These are phyloP conservation scores for Sitodiplosis mosellana DNA, from an alignment of 1,140 invertebrate genomes.

Conservation along the genomic window DNA sequence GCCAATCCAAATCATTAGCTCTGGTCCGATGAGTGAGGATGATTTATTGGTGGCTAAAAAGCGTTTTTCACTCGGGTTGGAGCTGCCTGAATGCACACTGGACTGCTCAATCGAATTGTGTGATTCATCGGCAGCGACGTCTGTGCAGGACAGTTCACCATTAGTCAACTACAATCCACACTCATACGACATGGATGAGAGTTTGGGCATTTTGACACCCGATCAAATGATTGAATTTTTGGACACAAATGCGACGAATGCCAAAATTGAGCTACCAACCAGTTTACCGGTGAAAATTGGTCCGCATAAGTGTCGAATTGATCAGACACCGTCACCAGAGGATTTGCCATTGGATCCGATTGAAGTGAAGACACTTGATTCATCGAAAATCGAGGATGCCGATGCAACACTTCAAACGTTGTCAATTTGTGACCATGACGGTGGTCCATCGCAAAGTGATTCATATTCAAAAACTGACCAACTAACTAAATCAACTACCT, in stretches of 20 bases:
- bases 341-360: constrained; percentile 57
- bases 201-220: constrained; percentile 64
- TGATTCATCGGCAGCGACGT: constrained; percentile 16
- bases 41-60: constrained; percentile 2
- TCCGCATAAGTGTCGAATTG: constrained; percentile 30
- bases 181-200: constrained; percentile 57
- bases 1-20: no score
- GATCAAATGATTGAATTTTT: constrained; percentile 55
- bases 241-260: constrained; percentile 18
- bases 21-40: background rate
- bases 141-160: constrained; percentile 3
- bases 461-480: constrained; percentile 33
- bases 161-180: constrained; percentile 42
- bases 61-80: constrained; percentile 21
- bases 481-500: constrained; percentile 35
- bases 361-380: constrained; percentile 19
- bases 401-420: constrained; percentile 10
- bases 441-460: constrained; percentile 25
- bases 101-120: constrained; percentile 22
- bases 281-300: constrained; percentile 14
- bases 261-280: constrained; percentile 36
- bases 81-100: constrained; percentile 16
- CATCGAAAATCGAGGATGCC: constrained; percentile 10
- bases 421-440: constrained; percentile 6
- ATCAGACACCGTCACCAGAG: constrained; percentile 62